Evolutionary conservation across 1,140 invertebrate genomes (phyloP), one percentile per base, ranked within the genome.

Genomic region (Pseudoatta argentina): DNA sequence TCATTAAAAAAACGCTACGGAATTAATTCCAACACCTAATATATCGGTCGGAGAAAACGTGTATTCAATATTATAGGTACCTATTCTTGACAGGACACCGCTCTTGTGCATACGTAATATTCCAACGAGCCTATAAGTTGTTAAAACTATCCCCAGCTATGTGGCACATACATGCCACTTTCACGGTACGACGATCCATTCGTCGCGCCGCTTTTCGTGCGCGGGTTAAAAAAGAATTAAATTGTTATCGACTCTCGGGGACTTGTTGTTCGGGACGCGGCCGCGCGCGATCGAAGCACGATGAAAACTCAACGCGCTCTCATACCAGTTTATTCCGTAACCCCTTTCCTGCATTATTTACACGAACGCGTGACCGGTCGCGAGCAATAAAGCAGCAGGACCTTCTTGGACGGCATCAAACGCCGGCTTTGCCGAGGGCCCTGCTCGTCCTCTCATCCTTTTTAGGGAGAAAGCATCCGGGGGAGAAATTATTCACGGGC

Each of bases 261-360:
- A 48, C 63, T 75, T 61, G 79, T 83, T 73, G 79, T 61, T 24
- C 63, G 48, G 48, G 24, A 30, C 75, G 48, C 24, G 39, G 39
- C 39, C 39, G 63, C 57, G 59, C 30, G 44, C 61, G 61, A 69
- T 69, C 63, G 64, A 83, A 61, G 27, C 55, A 73, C 69, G 79
- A 75, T 75, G 69, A 61, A 75, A 83, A 83, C 79, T 61, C 69
- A 3, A 16, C 51, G 69, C 53, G 69, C 39, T 55, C 53, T 75
- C 55, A 63, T 61, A 61, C 69, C 67, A 83, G 79, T 83, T 83
- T 83, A 83, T 73, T 83, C 69, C 69, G 79, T 69, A 83, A 83
- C 79, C 79, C 79, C 69, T 83, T 83, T 75, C 44, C 69, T 83
- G 59, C 69, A 83, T 83, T 83, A 83, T 83, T 83, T 75, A 83